Evolutionary conservation across 2,888 invertebrate genomes (phyloP), one percentile per base, ranked within the genome.

Genomic region (Lasioglossum morio): DNA sequence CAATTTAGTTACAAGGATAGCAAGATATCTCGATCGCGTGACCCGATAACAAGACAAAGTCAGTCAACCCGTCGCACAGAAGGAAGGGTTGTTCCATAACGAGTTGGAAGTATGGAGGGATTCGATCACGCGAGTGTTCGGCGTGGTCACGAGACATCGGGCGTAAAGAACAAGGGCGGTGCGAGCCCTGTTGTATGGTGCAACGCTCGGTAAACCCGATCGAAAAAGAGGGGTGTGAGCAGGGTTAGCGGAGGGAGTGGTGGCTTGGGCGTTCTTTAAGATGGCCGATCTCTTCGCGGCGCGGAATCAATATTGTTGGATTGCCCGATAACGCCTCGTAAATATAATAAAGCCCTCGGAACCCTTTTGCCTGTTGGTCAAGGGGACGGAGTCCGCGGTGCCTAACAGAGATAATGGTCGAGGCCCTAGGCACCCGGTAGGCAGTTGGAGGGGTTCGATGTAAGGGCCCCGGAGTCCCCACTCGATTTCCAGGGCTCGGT

Each of bases 271-370:
- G 90, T 92, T 89, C 87, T 86, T 86, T 82, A 85, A 93, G 89
- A 90, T 89, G 89, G 84, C 84, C 90, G 87, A 91, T 92, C 91
- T 87, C 86, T 87, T 77, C 83, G 87, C 88, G 85, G 91, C 90
- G 85, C 87, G 93, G 92, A 94, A 94, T 94, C 93, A 94, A 94
- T 94, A 94, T 93, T 92, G 92, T 92, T 92, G 92, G 93, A 94
- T 94, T 92, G 92, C 84, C 84, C 90, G 94, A 94, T 93, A 93
- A 94, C 92, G 93, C 92, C 92, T 92, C 93, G 92, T 94, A 94
- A 94, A 94, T 94, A 93, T 94, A 94, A 94, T 93, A 93, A 94
- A 93, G 90, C 89, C 89, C 85, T 86, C 89, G 86, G 89, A 23
- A 90, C 84, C 80, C 82, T 88, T 83, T 87, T 73, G 60, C 75